Percentiles rank a stretch among this genome's conserved stretches.
These are phyloP conservation scores for Helicolenus hilgendorfi DNA, from an alignment of 2,797 vertebrate genomes.

Conservation along the genomic window DNA sequence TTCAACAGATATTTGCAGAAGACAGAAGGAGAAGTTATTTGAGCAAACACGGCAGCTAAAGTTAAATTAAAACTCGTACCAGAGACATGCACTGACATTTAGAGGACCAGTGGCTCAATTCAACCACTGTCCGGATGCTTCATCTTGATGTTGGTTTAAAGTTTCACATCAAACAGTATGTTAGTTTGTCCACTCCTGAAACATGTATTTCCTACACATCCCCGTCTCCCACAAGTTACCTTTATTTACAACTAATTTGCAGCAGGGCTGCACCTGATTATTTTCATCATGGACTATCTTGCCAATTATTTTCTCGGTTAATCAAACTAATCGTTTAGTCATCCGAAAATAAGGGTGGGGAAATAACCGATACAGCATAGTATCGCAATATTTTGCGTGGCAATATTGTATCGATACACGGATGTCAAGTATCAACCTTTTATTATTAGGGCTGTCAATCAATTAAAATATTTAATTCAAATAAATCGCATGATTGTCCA, in stretches of 20 bases:
- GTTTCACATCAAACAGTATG: background rate
- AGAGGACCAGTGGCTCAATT: background rate
- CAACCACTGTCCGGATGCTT: background rate
- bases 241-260: background rate
- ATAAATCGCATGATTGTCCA: no score
- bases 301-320: no score
- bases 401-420: no score
- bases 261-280: no score
- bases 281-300: no score
- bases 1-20: constrained; percentile 41
- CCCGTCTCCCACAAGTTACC: background rate
- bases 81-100: background rate
- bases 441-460: no score
- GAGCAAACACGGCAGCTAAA: background rate
- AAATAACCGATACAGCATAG: no score
- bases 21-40: constrained; percentile 2
- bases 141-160: background rate
- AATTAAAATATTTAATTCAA: no score
- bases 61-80: background rate
- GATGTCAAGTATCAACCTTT: no score
- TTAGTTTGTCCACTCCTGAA: background rate
- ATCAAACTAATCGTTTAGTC: no score
- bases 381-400: no score
- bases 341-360: no score
- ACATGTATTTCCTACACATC: background rate